phyloP scores from a whole-genome alignment of 2,113 vertebrate genomes.

The Neolamprologus tretocephalus region DNA sequence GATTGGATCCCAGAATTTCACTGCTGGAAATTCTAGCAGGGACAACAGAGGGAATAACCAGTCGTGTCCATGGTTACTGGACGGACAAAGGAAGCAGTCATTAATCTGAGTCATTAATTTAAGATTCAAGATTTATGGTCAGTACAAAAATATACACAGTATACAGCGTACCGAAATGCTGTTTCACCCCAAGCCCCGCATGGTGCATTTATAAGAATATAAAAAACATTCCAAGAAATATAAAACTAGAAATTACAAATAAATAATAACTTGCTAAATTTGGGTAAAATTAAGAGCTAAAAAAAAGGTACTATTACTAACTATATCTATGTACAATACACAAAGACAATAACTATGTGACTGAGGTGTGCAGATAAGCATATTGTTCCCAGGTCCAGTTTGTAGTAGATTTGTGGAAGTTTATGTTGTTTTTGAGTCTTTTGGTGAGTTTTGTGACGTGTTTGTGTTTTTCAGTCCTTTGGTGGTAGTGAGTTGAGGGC shows the following conservation, averaged over 20 bases:
- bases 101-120: not conserved
- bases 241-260: not conserved
- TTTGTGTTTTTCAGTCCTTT: accelerated
- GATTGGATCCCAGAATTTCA: not conserved
- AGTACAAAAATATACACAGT: not conserved
- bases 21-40: not conserved
- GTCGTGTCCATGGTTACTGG: not conserved
- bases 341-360: not conserved
- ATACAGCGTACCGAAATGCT: accelerated
- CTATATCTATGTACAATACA: not conserved
- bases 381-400: accelerated
- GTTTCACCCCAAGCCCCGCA: not conserved
- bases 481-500: not conserved
- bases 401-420: accelerated
- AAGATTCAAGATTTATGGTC: not conserved
- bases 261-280: too few species aligned
- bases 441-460: not conserved
- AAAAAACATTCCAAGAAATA: not conserved
- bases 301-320: accelerated
- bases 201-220: not conserved
- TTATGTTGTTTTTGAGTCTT: not conserved
- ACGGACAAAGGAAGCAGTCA: not conserved
- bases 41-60: not conserved
- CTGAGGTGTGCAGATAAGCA: not conserved
- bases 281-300: not conserved